Evolutionary conservation across 2,888 invertebrate genomes (phyloP).

Genomic region (Clivina fossor): DNA sequence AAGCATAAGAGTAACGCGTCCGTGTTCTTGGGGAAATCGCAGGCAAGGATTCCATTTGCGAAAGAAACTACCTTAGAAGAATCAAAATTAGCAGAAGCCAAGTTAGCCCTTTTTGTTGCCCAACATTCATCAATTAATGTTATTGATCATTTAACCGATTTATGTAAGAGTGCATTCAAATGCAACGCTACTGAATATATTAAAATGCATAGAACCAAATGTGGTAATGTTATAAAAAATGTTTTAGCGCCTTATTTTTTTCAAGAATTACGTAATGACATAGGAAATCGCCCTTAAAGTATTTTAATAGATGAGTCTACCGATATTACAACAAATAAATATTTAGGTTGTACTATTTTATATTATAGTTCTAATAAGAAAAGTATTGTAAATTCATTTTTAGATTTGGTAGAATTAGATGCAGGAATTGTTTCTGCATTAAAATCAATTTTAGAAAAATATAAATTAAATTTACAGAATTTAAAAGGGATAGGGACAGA

Average conservation of each 20-base stretch:
- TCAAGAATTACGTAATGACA: constrained; percentile 34
- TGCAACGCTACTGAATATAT: too few species aligned
- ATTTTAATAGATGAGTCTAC: constrained; percentile 40
- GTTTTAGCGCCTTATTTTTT: constrained; percentile 37
- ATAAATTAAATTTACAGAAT: neutral
- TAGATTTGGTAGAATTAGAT: neutral
- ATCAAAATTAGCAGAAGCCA: too few species aligned
- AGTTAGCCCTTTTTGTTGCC: too few species aligned
- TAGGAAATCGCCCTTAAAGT: constrained; percentile 35
- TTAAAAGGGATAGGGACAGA: neutral
- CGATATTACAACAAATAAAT: constrained; percentile 38
- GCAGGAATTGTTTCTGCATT: neutral
- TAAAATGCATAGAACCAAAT: too few species aligned
- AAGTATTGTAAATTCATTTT: constrained; percentile 1
- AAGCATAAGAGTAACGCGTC: constrained; percentile 35
- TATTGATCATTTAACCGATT: too few species aligned
- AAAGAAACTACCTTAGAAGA: too few species aligned
- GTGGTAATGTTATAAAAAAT: too few species aligned
- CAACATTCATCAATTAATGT: too few species aligned
- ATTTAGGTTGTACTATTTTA: constrained; percentile 37
- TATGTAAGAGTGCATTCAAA: constrained; percentile 34
- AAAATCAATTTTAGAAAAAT: neutral
- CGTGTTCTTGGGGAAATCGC: too few species aligned
- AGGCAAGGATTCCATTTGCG: too few species aligned
- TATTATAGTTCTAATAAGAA: constrained; percentile 34